phyloP scores from a whole-genome alignment of 2,888 invertebrate species.

The Cheilosia urbana region DNA sequence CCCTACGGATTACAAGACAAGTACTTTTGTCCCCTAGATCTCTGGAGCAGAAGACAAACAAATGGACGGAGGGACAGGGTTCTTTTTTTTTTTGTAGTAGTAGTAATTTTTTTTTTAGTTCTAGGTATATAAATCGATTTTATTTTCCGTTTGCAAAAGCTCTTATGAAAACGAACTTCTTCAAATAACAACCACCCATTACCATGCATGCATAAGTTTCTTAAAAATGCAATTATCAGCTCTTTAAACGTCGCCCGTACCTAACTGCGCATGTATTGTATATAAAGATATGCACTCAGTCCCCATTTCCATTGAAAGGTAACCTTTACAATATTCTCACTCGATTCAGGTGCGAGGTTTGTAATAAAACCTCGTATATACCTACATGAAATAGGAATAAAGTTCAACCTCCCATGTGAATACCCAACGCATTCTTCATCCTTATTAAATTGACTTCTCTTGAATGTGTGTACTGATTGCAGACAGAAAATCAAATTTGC shows the following conservation, averaged over 20 bases:
- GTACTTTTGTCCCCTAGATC: too few species aligned
- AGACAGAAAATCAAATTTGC: constrained; percentile 67
- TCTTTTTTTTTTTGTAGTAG: too few species aligned
- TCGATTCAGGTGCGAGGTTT: too few species aligned
- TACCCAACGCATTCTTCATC: constrained; percentile 51
- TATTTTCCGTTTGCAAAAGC: too few species aligned
- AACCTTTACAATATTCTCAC: too few species aligned
- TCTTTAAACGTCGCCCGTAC: neutral
- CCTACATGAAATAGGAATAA: neutral
- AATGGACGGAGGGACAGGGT: too few species aligned
- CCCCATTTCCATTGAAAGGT: neutral
- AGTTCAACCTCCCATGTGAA: constrained; percentile 49
- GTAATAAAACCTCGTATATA: neutral
- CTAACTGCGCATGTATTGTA: neutral
- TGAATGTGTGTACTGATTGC: constrained; percentile 65
- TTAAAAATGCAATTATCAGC: neutral
- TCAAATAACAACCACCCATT: too few species aligned
- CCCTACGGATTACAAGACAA: too few species aligned
- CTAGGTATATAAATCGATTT: too few species aligned
- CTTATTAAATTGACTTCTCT: constrained; percentile 67
- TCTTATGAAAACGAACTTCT: too few species aligned
- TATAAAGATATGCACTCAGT: neutral
- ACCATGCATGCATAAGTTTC: neutral
- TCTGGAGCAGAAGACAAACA: too few species aligned
- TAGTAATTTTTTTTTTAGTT: too few species aligned